Evolutionary conservation across 2,113 vertebrate species (phyloP).

Genomic region (Phylloscopus whistleri): DNA sequence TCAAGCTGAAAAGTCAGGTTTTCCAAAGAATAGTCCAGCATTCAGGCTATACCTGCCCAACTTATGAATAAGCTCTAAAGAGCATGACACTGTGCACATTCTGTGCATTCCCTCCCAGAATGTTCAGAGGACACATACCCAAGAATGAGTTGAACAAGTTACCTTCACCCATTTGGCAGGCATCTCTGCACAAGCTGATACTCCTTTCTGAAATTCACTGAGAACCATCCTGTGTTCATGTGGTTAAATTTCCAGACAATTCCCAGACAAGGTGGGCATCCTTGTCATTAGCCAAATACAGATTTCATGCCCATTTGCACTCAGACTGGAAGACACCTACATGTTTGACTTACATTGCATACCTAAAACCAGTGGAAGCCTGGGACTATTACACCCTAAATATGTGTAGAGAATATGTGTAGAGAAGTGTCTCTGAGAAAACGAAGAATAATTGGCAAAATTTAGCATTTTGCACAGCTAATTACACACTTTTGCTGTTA

Average conservation of each 20-base stretch:
- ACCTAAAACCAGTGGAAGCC: background rate
- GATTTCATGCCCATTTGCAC: background rate
- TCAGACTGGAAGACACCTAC: background rate
- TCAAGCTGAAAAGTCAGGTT: background rate
- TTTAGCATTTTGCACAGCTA: background rate
- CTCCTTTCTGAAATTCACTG: background rate
- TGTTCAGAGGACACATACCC: background rate
- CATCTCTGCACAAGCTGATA: background rate
- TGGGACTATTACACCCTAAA: background rate
- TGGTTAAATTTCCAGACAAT: background rate
- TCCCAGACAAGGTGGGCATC: background rate
- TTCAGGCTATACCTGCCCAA: background rate
- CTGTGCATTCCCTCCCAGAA: background rate
- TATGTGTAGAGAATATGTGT: background rate
- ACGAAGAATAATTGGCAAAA: background rate
- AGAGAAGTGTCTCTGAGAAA: background rate
- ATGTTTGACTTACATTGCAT: background rate
- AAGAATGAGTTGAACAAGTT: background rate
- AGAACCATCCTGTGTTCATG: background rate
- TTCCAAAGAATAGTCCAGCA: background rate
- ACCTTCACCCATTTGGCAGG: background rate
- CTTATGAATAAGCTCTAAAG: rapidly evolving
- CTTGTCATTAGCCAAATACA: background rate
- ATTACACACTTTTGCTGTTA: background rate
- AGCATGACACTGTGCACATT: background rate